Evolutionary conservation across 2,113 vertebrate species (phyloP), one percentile per base, ranked within the genome.

Genomic region (Choloepus hoffmanni): DNA sequence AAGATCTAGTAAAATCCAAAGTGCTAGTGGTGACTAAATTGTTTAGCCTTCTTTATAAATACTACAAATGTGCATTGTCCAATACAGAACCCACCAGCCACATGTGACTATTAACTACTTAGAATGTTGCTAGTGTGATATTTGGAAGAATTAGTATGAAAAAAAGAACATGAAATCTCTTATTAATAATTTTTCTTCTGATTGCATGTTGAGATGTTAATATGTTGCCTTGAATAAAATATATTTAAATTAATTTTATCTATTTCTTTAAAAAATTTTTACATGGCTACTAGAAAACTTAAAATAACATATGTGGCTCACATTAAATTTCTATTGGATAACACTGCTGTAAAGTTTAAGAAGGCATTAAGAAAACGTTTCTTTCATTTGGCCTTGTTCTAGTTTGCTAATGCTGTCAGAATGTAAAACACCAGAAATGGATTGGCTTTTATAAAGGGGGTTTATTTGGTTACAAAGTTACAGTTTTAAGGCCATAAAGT

Each of bases 121-220:
- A 24, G 89, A 68, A 40, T 3, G 0, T 45, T 40, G 43, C 28
- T 28, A 2, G 12, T 92, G 43, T n/a, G 48, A 81, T 76, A 84
- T 73, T 72, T 76, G 36, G 77, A 53, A 89, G 18, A 30, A 6
- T 85, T 58, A 7, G 26, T 89, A 8, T 48, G 26, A 83, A 84
- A 70, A 85, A 50, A 36, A 50, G 33, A 83, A 7, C 19, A 33
- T 19, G 70, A 83, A 77, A 18, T 72, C 33, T 24, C 43, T 55
- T 43, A 28, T 72, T 70, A 65, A 62, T 79, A 63, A 62, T 85
- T 81, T 70, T 55, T 84, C 53, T 72, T 70, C 48, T n/a, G 53
- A 90, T 96, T 81, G 28, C 30, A 79, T 50, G 85, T 85, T 36
- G 30, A 85, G 85, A 77, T 58, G 36, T 68, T 76, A 84, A 33